Conservation (phyloP, 2,797 vertebrate genomes). For the Rhinella marina region DNA sequence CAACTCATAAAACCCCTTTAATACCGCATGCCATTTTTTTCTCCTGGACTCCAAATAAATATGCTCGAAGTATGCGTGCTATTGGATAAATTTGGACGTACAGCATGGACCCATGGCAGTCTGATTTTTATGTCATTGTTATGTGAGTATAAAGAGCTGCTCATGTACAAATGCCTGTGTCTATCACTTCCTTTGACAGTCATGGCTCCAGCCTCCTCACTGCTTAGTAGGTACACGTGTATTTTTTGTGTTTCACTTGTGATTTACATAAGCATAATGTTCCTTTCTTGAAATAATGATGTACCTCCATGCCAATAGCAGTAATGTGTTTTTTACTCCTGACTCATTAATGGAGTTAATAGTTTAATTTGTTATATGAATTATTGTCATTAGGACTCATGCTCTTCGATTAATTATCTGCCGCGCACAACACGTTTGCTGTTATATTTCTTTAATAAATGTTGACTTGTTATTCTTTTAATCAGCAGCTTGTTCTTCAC, state of each 20-base stretch:
- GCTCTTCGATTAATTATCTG: not conserved
- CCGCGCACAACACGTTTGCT: not conserved
- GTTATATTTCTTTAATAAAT: not conserved
- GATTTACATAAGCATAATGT: constrained; percentile 7
- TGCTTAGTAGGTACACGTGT: not conserved
- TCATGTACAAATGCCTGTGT: no score
- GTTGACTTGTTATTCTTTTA: constrained; percentile 7
- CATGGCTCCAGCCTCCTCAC: not conserved
- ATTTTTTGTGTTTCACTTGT: not conserved
- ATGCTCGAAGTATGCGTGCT: no score
- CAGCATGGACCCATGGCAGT: not conserved
- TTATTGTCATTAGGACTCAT: constrained; percentile 15
- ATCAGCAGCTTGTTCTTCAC: not conserved
- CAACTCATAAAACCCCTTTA: no score
- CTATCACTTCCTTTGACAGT: not conserved
- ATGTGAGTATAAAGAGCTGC: not conserved
- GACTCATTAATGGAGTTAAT: constrained; percentile 41
- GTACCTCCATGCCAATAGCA: constrained; percentile 10
- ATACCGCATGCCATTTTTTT: no score
- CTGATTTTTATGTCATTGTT: not conserved
- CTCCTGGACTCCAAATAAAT: no score
- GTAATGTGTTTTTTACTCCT: constrained; percentile 27
- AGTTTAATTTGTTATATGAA: constrained; percentile 39
- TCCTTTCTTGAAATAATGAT: constrained; percentile 43
- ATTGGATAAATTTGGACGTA: not conserved